Evolutionary conservation across 2,888 invertebrate genomes (phyloP).

Genomic region (Napeogenes sylphis): DNA sequence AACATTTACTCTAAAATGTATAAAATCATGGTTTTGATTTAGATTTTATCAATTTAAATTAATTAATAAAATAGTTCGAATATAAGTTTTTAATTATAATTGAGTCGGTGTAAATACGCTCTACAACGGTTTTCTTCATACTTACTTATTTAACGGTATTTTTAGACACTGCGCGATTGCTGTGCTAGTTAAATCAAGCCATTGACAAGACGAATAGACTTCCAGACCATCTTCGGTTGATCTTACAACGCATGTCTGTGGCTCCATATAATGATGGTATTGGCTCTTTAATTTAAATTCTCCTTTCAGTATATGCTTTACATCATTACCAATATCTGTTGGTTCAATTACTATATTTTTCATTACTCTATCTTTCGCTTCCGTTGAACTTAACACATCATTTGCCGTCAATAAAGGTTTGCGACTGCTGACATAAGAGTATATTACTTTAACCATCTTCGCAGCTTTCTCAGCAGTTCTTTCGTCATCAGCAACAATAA

Average conservation of each 20-base stretch:
- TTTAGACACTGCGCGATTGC: constrained; percentile 76
- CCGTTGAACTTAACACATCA: constrained; percentile 57
- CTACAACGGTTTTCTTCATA: too few species aligned
- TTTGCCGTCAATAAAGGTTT: constrained; percentile 54
- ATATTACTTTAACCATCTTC: constrained; percentile 70
- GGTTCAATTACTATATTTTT: constrained; percentile 50
- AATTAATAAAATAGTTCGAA: too few species aligned
- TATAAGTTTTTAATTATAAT: too few species aligned
- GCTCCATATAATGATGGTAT: constrained; percentile 87
- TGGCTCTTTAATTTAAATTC: constrained; percentile 79
- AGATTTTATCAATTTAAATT: too few species aligned
- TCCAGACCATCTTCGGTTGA: constrained; percentile 85
- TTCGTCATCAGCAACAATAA: constrained; percentile 79
- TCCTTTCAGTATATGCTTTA: constrained; percentile 73
- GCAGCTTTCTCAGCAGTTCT: constrained; percentile 76
- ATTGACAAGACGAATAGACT: constrained; percentile 81
- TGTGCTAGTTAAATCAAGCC: constrained; percentile 78
- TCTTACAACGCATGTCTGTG: constrained; percentile 80
- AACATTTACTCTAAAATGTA: constrained; percentile 75
- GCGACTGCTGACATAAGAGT: constrained; percentile 51
- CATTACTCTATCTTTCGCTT: constrained; percentile 47
- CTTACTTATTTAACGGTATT: constrained; percentile 75
- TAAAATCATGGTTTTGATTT: not conserved
- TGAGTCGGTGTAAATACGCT: too few species aligned
- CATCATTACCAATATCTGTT: constrained; percentile 54